These are phyloP conservation scores for Orientallactaga bullata DNA, from an alignment of 2,113 vertebrate species.

Conservation along the genomic window DNA sequence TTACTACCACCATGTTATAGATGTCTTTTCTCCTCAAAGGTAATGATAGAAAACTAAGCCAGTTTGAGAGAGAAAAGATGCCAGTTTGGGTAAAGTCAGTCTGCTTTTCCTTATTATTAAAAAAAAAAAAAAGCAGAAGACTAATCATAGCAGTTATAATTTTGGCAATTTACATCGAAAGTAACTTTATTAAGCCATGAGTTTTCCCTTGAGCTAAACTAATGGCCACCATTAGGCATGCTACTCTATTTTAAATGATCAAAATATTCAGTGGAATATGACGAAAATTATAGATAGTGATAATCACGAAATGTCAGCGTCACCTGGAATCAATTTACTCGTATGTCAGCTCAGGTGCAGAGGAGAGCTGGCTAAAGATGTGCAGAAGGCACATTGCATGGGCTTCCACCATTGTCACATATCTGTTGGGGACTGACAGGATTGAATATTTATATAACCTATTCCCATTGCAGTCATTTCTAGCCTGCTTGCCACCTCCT, in stretches of 20 bases:
- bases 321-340: conserved; percentile 77
- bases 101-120: conserved; percentile 55
- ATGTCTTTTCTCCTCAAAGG: conserved; percentile 31
- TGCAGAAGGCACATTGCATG: not conserved
- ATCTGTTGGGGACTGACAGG: conserved; percentile 35
- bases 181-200: conserved; percentile 75
- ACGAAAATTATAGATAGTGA: conserved; percentile 75
- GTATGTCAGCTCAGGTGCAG: conserved; percentile 27
- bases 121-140: not conserved
- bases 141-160: conserved; percentile 68
- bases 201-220: conserved; percentile 74
- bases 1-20: conserved; percentile 15
- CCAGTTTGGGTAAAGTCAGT: conserved; percentile 56
- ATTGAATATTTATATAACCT: conserved; percentile 29
- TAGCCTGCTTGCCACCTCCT: not conserved
- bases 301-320: conserved; percentile 74
- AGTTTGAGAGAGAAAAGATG: conserved; percentile 48
- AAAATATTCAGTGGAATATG: conserved; percentile 71
- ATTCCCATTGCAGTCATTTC: conserved; percentile 4
- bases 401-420: conserved; percentile 68
- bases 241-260: conserved; percentile 70
- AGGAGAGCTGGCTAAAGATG: not conserved
- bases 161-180: conserved; percentile 75
- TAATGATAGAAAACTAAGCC: conserved; percentile 47
- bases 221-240: conserved; percentile 73